Percentiles rank a stretch among this genome's conserved stretches.
Evolutionary conservation across 2,888 invertebrate species (phyloP).

Genomic region (Cloeon dipterum): DNA sequence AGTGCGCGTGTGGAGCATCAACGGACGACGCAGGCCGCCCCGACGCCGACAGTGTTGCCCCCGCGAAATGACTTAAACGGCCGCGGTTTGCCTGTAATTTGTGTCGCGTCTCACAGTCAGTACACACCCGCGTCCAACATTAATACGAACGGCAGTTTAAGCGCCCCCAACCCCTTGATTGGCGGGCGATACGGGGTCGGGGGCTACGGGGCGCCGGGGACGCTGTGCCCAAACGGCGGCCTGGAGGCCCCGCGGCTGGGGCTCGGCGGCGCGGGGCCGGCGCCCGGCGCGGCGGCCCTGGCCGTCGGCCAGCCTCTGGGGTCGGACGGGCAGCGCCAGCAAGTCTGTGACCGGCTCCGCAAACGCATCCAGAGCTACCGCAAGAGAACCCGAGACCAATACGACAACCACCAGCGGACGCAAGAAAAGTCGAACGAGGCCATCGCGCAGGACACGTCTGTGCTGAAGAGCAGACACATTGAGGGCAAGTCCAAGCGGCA

Average conservation of each 20-base stretch:
- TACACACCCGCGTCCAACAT: too few relatives aligned
- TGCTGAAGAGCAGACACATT: conserved; percentile 69
- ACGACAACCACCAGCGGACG: conserved; percentile 70
- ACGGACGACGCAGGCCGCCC: too few relatives aligned
- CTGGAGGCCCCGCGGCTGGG: background rate
- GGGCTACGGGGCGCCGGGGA: background rate
- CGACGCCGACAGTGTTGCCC: too few relatives aligned
- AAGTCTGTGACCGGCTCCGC: conserved; percentile 61
- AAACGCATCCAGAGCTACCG: conserved; percentile 75
- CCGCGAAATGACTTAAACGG: too few relatives aligned
- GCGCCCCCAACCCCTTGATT: conserved; percentile 1
- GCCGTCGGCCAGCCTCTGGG: conserved; percentile 21
- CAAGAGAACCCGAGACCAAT: conserved; percentile 61
- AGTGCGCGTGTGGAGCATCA: too few relatives aligned
- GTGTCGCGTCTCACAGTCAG: too few relatives aligned
- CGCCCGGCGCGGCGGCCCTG: conserved; percentile 26
- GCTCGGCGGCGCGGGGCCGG: conserved; percentile 1
- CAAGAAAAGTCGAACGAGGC: conserved; percentile 74
- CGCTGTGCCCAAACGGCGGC: background rate
- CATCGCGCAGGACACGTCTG: conserved; percentile 69
- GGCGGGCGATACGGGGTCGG: conserved; percentile 1
- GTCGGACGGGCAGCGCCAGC: conserved; percentile 35
- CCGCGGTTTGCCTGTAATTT: too few relatives aligned
- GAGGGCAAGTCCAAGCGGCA: conserved; percentile 78
- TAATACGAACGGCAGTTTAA: background rate